Percentiles rank a stretch among this genome's conserved stretches.
Evolutionary conservation across 2,113 vertebrate species (phyloP).

Genomic region (Lonchura striata): DNA sequence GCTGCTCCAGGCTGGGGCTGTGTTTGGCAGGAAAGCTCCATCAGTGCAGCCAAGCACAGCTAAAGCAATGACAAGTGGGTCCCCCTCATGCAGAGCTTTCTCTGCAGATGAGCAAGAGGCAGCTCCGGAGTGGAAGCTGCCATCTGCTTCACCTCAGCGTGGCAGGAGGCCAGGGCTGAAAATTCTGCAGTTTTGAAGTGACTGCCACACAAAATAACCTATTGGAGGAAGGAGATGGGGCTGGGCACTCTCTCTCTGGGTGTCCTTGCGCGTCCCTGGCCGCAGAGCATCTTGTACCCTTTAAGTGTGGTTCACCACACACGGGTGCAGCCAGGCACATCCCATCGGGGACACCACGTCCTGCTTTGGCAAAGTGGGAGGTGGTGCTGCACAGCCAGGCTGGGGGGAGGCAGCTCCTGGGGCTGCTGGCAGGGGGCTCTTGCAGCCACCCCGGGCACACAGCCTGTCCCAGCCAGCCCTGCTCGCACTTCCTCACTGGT

Average conservation of each 20-base stretch:
- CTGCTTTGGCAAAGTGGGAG: not conserved
- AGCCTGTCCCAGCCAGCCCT: accelerated
- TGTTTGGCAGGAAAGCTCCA: not conserved
- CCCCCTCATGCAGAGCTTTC: not conserved
- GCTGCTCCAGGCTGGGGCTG: not conserved
- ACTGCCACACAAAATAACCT: not conserved
- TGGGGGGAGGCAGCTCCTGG: not conserved
- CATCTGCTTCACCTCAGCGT: not conserved
- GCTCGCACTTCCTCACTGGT: not conserved
- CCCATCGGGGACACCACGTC: not conserved
- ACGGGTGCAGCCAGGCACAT: not conserved
- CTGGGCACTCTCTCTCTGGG: not conserved
- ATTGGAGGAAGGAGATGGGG: accelerated
- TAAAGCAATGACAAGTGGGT: accelerated
- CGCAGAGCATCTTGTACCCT: not conserved
- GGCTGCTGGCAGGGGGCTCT: accelerated
- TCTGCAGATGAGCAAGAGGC: accelerated
- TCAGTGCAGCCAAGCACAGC: not conserved
- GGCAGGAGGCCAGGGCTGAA: not conserved
- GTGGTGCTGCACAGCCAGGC: not conserved
- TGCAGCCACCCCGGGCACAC: accelerated
- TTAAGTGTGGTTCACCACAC: not conserved
- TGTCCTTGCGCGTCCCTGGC: not conserved
- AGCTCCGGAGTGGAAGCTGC: not conserved
- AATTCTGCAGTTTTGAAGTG: not conserved